Conservation (phyloP, 2,888 invertebrate species). For the Encarsia formosa region DNA sequence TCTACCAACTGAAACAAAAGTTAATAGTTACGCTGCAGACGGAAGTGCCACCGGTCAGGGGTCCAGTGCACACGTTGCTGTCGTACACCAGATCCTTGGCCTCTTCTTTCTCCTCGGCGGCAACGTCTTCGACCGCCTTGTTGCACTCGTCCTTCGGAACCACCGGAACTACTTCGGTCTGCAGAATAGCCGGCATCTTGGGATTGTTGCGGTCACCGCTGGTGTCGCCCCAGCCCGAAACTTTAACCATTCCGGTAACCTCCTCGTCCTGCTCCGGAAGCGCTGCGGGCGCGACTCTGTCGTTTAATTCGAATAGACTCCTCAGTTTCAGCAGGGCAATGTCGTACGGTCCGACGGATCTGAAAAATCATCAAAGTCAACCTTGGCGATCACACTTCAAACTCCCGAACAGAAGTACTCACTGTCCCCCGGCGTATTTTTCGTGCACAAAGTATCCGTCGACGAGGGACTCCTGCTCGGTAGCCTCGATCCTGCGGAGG, state of each 20-base stretch:
- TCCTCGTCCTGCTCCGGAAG: slow-evolving; percentile 41
- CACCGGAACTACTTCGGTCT: slow-evolving; percentile 38
- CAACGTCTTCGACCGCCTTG: slow-evolving; percentile 25
- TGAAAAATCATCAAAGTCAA: slow-evolving; percentile 16
- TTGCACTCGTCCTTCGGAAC: slow-evolving; percentile 35
- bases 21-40: slow-evolving; percentile 1
- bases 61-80: neutral
- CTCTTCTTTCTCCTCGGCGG: neutral
- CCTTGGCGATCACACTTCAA: no score
- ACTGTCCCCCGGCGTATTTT: slow-evolving; percentile 31
- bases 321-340: slow-evolving; percentile 53
- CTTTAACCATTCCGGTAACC: slow-evolving; percentile 41
- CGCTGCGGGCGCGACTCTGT: slow-evolving; percentile 42
- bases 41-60: neutral
- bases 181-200: slow-evolving; percentile 39
- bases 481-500: slow-evolving; percentile 4
- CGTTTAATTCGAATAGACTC: slow-evolving; percentile 38
- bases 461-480: slow-evolving; percentile 16
- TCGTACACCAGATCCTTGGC: slow-evolving; percentile 9
- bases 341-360: slow-evolving; percentile 51
- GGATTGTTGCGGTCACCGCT: slow-evolving; percentile 28
- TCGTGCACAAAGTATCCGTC: slow-evolving; percentile 37
- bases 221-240: slow-evolving; percentile 54
- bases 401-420: neutral
- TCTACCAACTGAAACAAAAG: neutral